Evolutionary conservation across 2,113 vertebrate genomes (phyloP).

Genomic region (Grus americana): DNA sequence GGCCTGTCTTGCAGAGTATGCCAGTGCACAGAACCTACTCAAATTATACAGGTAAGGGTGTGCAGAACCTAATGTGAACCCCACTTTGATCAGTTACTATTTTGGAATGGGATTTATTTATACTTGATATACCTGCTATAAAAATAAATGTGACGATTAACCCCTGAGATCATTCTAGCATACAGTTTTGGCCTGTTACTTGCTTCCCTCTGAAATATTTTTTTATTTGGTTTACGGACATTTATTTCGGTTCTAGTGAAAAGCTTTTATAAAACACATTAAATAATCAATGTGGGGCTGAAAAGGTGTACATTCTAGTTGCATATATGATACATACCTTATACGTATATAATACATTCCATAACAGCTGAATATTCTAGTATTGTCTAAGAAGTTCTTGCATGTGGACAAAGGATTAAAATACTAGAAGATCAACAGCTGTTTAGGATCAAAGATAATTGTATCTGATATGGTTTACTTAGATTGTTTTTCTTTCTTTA

Average conservation of each 20-base stretch:
- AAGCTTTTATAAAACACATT: conserved; percentile 74
- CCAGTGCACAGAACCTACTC: background rate
- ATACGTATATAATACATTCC: conserved; percentile 33
- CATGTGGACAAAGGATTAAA: background rate
- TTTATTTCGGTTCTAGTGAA: conserved; percentile 67
- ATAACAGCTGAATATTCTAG: background rate
- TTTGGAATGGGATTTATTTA: conserved; percentile 11
- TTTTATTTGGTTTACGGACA: conserved; percentile 59
- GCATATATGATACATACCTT: conserved; percentile 56
- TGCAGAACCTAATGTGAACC: conserved; percentile 15
- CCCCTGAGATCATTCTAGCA: conserved; percentile 70
- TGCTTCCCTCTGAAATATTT: conserved; percentile 54
- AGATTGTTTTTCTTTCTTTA: conserved; percentile 10
- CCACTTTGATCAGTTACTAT: background rate
- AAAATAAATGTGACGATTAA: conserved; percentile 59
- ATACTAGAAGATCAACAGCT: conserved; percentile 46
- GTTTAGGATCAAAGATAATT: conserved; percentile 17
- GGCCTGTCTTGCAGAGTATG: background rate
- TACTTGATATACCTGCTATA: conserved; percentile 31
- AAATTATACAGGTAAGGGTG: background rate
- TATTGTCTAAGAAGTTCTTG: background rate
- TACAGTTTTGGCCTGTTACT: conserved; percentile 42
- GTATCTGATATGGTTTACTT: conserved; percentile 6
- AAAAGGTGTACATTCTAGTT: conserved; percentile 47
- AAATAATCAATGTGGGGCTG: conserved; percentile 44